Evolutionary conservation across 1,140 invertebrate species (phyloP).

Genomic region (Polyergus mexicanus): DNA sequence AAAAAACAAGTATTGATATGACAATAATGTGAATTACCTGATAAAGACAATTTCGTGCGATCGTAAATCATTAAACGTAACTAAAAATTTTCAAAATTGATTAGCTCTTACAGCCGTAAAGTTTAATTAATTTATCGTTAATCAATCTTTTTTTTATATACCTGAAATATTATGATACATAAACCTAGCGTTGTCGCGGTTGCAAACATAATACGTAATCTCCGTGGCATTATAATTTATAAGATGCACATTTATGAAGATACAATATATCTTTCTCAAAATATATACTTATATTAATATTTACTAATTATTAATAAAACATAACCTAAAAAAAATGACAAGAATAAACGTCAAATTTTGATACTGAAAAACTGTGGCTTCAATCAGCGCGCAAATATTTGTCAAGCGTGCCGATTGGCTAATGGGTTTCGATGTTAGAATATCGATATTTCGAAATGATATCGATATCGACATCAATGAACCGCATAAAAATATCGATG

Average conservation of each 20-base stretch:
- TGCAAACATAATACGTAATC: constrained; percentile 62
- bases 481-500: background rate
- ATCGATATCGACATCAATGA: background rate
- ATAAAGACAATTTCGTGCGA: background rate
- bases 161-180: constrained; percentile 70
- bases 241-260: constrained; percentile 8
- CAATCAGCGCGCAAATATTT: background rate
- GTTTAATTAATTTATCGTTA: background rate
- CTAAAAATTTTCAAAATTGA: constrained; percentile 28
- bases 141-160: constrained; percentile 29
- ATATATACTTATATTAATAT: background rate
- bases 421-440: background rate
- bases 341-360: background rate
- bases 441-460: background rate
- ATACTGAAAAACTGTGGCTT: background rate
- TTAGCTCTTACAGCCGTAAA: background rate
- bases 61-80: constrained; percentile 26
- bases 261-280: background rate
- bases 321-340: background rate
- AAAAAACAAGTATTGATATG: constrained; percentile 4
- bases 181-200: constrained; percentile 12
- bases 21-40: constrained; percentile 40
- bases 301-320: background rate
- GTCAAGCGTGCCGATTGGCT: background rate
- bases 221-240: constrained; percentile 29